Base-by-base conservation (phyloP, 1,140 invertebrate species). In the Tetramorium parvispinum region DNA sequence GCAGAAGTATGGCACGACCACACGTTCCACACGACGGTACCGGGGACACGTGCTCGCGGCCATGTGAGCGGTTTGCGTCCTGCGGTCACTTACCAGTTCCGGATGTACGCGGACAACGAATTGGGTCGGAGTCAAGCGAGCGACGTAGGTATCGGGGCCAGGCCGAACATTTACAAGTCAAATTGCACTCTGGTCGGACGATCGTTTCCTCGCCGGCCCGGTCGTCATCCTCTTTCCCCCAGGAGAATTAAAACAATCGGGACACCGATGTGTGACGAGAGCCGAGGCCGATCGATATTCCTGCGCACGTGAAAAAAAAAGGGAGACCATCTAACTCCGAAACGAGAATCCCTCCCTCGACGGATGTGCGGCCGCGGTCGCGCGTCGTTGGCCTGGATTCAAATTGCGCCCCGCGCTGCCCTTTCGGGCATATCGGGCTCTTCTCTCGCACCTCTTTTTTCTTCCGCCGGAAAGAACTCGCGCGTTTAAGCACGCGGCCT, bases 61-160 rank as follows among this genome's bases (percentile, higher is more conserved):
- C 97, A 96, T 71, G 96, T 99, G 16, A 96, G 97, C 87, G 97
- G 97, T 89, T 95, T 99, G 2, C 97, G 97, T 76, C 98, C 98
- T 0, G 97, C 98, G 0, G 98, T 97, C 75, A 97, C 97, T n/a
- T 99, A 99, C 95, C 97, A 99, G 92, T 96, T 99, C 85, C 96
- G 98, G 88, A 97, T 99, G 88, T 97, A 98, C 89, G 98, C 98
- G 1, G 97, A 98, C 94, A 99, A 99, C 94, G 96, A 97, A 85
- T 95, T 99, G 61, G 98, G 98, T 3, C 96, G 97, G 78, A 98
- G 98, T 88, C 97, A 98, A 92, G 97, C 98, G 2, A 98, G 98
- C 89, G 97, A 98, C 92, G 96, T 97, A 55, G 96, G 94, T 94
- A 94, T 91, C 66, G 57, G 37, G 68, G 32, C 27, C 37, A 70